Evolutionary conservation across 2,888 invertebrate genomes (phyloP), one percentile per base, ranked within the genome.

Genomic region (Spisula solida): DNA sequence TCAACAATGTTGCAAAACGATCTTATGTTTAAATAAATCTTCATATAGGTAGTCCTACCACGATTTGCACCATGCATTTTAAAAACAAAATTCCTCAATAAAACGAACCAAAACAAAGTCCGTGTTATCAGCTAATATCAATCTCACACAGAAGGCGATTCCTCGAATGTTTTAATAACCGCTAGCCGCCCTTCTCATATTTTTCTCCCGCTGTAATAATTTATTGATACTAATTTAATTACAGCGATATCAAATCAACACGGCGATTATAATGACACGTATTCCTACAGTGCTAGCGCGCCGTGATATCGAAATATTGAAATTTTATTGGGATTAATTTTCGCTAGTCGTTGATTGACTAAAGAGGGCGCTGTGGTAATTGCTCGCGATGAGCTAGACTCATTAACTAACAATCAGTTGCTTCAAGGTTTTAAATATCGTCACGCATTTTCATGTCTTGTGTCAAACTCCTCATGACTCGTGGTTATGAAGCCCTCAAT

Each of bases 191-290:
- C 75, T 25, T 75, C 75, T 75, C 75, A 34, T 75, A 75, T 34
- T 75, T 75, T 75, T 75, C 75, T 75, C 75, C 16, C 5, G 12
- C 12, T 31, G 75, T 18, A 83, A 75, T 75, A 56, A 85, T 47
- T 56, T 80, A 86, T 81, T 66, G 90, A 88, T 90, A 90, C 85
- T 75, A 88, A 85, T 90, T 90, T 90, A 85, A 90, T 90, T 90
- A 88, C 66, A 25, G 29, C 55, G 90, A 88, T 90, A 90, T 87
- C 82, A 31, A 41, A n/a, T 48, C 84, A 80, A 82, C 78, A 75
- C 18, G 25, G 31, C 29, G 87, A 87, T 90, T 85, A 80, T 18
- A 47, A 55, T 90, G 90, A 90, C 90, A 90, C 90, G 87, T 51
- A 85, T 12, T 80, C 87, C 85, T 70, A 66, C 41, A 14, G 84